Conservation (phyloP, 2,113 vertebrate species). For the Rhinoderma darwinii region DNA sequence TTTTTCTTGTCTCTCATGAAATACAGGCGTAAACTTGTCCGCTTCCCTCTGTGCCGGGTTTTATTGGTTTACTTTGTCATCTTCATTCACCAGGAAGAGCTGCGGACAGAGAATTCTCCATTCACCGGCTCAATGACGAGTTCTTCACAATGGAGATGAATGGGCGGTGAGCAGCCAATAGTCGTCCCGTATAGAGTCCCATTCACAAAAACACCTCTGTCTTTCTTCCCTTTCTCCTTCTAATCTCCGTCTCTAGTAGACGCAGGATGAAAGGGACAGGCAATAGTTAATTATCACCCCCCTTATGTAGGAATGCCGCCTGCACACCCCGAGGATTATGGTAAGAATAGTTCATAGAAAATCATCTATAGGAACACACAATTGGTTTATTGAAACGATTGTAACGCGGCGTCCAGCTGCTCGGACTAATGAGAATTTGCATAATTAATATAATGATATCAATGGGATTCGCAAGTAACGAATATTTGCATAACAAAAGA, state of each 20-base stretch:
- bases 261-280: background rate
- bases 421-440: background rate
- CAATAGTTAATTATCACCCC: background rate
- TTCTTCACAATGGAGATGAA: background rate
- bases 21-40: too few species aligned
- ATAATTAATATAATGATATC: background rate
- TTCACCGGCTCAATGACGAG: background rate
- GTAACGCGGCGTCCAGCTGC: background rate
- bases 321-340: background rate
- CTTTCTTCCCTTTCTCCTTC: background rate
- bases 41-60: background rate
- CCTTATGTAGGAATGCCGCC: conserved; percentile 2
- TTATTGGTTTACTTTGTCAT: background rate
- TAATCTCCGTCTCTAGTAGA: conserved; percentile 15
- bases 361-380: background rate
- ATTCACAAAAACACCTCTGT: conserved; percentile 25
- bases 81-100: background rate
- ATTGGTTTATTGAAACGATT: background rate
- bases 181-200: background rate
- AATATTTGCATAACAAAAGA: background rate
- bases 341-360: conserved; percentile 2
- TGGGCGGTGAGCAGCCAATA: background rate
- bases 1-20: too few species aligned
- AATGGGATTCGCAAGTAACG: background rate
- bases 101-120: background rate